A percentile compares a stretch with the other conserved stretches of the same genome.
Conservation (phyloP, 2,888 invertebrate genomes). For the Eristalis tenax region DNA sequence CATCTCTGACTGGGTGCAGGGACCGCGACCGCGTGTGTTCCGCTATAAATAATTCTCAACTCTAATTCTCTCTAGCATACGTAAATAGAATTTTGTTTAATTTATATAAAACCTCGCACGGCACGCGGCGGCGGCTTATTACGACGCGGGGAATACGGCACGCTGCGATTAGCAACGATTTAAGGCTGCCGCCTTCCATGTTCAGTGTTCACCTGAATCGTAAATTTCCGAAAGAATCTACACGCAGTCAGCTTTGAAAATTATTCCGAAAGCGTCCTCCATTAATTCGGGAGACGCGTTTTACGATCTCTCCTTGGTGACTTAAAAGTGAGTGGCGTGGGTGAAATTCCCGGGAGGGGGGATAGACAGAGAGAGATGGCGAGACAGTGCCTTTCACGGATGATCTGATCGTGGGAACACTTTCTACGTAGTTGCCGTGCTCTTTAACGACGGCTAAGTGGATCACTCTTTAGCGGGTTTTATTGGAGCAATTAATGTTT, state of each 20-base stretch:
- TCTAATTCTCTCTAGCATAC: constrained; percentile 32
- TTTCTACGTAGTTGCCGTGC: not conserved
- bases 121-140: not conserved
- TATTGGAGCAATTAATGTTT: not conserved
- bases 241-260: not conserved
- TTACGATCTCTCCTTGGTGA: not conserved
- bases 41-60: constrained; percentile 45
- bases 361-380: not conserved
- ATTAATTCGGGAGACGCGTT: not conserved
- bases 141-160: not conserved
- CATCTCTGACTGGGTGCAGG: constrained; percentile 33
- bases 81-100: constrained; percentile 61
- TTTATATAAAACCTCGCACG: not conserved
- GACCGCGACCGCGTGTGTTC: constrained; percentile 28
- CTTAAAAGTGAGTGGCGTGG: not conserved
- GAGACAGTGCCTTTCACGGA: not conserved
- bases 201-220: not conserved
- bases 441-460: not conserved
- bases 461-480: not conserved
- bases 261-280: not conserved
- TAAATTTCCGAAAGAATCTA: constrained; percentile 12
- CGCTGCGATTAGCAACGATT: constrained; percentile 19
- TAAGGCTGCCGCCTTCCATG: not conserved
- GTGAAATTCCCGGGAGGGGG: not conserved
- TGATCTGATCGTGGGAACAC: not conserved